Base-by-base conservation (phyloP, 2,113 vertebrate genomes). In the Callionymus lyra region DNA sequence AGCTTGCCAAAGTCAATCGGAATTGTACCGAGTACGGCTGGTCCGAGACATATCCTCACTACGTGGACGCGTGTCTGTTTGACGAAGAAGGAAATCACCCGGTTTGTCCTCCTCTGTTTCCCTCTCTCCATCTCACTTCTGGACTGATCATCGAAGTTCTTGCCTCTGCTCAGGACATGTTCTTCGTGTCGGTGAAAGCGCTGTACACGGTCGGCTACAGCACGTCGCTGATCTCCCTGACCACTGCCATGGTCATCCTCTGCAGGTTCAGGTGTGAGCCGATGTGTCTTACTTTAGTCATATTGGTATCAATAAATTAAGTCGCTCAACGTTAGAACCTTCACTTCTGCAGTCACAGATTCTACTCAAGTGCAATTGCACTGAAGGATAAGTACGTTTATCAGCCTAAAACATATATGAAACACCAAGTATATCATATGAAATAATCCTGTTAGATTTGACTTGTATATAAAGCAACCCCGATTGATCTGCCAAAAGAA, bases 191-290 rank as follows among this genome's bases (percentile, higher is more conserved):
- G 0, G 92, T 98, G 74, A 97, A 97, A 76, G 93, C 94, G 44
- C 82, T 98, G 41, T 98, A 98, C 77, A 98, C 94, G 0, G 94
- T 96, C 6, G 94, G 94, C 54, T 98, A 98, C 76, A 98, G 94
- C 85, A 97, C 93, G 0, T 98, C 94, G 10, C 81, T 98, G 2
- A 89, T 93, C 6, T 94, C 94, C 13, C 91, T 98, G 63, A 92
- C 90, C 59, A 94, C 87, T 0, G 94, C 94, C 54, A 96, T 98
- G 94, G 90, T 94, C 64, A 96, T 98, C 75, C 78, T 98, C 12
- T 98, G 94, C 63, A 90, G 94, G 47, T 97, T 98, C 82, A 90
- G 94, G 94, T 98, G 72, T 90, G 90, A 13, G 21, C n/a, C n/a
- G n/a, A n/a, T n/a, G n/a, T n/a, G n/a, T n/a, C n/a, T n/a, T n/a